Evolutionary conservation across 2,797 vertebrate species (phyloP).

Genomic region (Anolis apletophallus): DNA sequence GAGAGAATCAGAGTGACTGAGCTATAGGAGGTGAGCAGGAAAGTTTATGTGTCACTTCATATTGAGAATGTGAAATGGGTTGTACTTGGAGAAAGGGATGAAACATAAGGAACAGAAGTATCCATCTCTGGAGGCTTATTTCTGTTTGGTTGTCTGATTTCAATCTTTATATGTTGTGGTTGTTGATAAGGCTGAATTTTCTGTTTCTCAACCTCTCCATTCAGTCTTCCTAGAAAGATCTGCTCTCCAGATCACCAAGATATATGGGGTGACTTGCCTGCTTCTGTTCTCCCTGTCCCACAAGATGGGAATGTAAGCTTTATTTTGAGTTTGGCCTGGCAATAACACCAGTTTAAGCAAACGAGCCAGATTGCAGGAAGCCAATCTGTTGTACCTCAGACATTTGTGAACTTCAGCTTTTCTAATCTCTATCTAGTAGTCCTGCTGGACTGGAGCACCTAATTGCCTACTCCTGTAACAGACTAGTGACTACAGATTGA

Average conservation of each 20-base stretch:
- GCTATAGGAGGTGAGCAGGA: background rate
- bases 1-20: background rate
- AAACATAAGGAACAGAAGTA: background rate
- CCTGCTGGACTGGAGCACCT: background rate
- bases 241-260: background rate
- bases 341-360: background rate
- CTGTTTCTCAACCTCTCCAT: background rate
- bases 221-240: background rate
- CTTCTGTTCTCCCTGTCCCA: background rate
- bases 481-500: background rate
- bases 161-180: background rate
- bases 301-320: background rate
- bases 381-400: background rate
- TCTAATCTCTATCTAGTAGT: background rate
- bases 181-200: background rate
- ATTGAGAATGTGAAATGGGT: background rate
- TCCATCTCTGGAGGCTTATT: background rate
- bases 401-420: background rate
- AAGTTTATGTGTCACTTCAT: background rate
- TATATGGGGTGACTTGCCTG: background rate
- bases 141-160: background rate
- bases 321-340: background rate
- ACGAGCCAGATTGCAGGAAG: background rate
- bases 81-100: background rate
- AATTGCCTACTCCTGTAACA: too few species aligned